These are phyloP conservation scores for Petrocephalus sullivani DNA, from an alignment of 2,797 vertebrate genomes.

Conservation along the genomic window DNA sequence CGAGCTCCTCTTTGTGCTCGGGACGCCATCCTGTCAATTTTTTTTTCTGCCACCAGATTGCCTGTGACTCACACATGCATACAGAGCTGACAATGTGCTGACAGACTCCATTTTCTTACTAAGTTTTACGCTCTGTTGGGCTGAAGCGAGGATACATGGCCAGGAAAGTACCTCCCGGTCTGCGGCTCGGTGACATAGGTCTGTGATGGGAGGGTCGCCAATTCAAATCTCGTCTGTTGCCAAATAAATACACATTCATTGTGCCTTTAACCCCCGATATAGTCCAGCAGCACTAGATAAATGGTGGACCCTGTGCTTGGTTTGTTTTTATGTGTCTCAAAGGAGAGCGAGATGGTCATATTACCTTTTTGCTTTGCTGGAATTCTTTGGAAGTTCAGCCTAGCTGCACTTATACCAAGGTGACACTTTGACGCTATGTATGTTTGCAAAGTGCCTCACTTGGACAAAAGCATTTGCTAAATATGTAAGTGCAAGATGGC, in stretches of 20 bases:
- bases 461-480: not conserved
- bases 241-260: not conserved
- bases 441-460: not conserved
- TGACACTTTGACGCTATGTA: not conserved
- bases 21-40: slow-evolving; percentile 36
- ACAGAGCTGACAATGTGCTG: slow-evolving; percentile 43
- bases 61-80: slow-evolving; percentile 58
- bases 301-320: not conserved
- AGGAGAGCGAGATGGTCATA: not conserved
- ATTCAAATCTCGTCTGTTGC: not conserved
- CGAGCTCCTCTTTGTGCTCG: slow-evolving; percentile 32
- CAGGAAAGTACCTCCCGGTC: not conserved
- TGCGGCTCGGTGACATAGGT: not conserved
- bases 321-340: not conserved
- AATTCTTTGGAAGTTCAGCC: not conserved
- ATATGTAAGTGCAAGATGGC: not conserved
- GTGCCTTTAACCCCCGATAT: not conserved
- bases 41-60: slow-evolving; percentile 47
- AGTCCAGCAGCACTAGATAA: not conserved
- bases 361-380: not conserved
- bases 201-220: not conserved
- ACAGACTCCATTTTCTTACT: slow-evolving; percentile 40
- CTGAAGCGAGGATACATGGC: not conserved
- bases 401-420: not conserved
- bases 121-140: not conserved